Evolutionary conservation across 2,113 vertebrate genomes (phyloP).

Genomic region (Brachypteracias leptosomus): DNA sequence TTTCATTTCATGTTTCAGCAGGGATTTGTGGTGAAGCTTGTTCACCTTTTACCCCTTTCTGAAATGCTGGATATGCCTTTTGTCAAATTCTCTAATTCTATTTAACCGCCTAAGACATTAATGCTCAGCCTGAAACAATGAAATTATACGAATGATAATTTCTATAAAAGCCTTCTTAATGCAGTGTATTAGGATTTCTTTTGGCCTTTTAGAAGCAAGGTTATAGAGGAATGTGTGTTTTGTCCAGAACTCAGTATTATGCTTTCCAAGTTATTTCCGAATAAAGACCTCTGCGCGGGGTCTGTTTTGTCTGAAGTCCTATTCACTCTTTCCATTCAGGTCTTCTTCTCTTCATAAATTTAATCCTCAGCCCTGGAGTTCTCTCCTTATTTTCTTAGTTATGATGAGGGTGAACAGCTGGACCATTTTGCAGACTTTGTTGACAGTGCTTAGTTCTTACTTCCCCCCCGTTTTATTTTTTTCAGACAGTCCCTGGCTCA

Average conservation of each 20-base stretch:
- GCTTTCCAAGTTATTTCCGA: background rate
- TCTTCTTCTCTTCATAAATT: constrained; percentile 48
- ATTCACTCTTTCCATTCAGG: constrained; percentile 38
- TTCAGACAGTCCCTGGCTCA: constrained; percentile 68
- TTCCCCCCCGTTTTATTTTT: background rate
- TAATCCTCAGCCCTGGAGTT: constrained; percentile 52
- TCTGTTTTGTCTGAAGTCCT: constrained; percentile 39
- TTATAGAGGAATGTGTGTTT: background rate
- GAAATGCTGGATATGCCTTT: background rate
- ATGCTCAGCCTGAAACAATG: background rate
- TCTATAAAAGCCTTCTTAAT: background rate
- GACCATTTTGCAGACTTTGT: constrained; percentile 55
- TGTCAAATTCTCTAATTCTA: constrained; percentile 24
- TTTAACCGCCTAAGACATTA: background rate
- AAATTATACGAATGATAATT: background rate
- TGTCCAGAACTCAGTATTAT: background rate
- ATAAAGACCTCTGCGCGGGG: background rate
- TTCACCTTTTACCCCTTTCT: constrained; percentile 9
- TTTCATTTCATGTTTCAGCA: constrained; percentile 37
- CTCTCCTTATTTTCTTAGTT: constrained; percentile 55
- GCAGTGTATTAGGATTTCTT: background rate
- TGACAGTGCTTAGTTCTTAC: constrained; percentile 58
- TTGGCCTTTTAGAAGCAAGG: background rate
- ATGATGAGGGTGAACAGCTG: constrained; percentile 72
- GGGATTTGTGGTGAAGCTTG: constrained; percentile 42